Conservation (phyloP, 2,888 invertebrate species). For the Acanthosepion pharaonis region DNA sequence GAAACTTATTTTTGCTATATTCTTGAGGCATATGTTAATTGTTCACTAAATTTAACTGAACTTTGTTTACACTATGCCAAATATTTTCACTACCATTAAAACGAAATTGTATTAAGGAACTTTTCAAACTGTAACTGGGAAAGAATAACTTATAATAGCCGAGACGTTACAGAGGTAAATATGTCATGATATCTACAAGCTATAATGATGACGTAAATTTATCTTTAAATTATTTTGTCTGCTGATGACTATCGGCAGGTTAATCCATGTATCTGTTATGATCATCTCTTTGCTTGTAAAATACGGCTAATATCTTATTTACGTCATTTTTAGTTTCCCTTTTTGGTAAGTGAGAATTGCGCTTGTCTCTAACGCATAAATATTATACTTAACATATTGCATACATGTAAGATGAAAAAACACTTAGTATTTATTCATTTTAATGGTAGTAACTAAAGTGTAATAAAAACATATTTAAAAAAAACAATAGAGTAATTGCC, state of each 20-base stretch:
- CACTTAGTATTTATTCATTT: not conserved
- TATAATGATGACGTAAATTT: too few relatives aligned
- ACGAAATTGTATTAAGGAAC: not conserved
- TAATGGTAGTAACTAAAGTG: not conserved
- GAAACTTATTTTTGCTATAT: not conserved
- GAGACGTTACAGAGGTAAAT: too few relatives aligned
- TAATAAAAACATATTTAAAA: not conserved
- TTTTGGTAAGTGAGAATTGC: too few relatives aligned
- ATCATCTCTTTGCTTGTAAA: not conserved
- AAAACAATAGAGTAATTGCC: not conserved
- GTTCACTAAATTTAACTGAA: not conserved
- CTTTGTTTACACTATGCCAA: not conserved
- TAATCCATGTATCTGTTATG: not conserved
- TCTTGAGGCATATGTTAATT: not conserved
- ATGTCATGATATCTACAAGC: too few relatives aligned
- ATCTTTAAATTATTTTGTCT: too few relatives aligned
- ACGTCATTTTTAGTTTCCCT: too few relatives aligned
- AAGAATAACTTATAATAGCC: too few relatives aligned
- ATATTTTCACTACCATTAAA: not conserved
- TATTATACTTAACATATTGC: too few relatives aligned
- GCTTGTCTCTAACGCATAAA: too few relatives aligned
- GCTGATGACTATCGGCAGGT: not conserved
- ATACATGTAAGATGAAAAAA: not conserved
- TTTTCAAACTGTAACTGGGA: not conserved
- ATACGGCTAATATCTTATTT: not conserved